Conservation (phyloP, 2,888 invertebrate genomes). For the Mythimna albipuncta region DNA sequence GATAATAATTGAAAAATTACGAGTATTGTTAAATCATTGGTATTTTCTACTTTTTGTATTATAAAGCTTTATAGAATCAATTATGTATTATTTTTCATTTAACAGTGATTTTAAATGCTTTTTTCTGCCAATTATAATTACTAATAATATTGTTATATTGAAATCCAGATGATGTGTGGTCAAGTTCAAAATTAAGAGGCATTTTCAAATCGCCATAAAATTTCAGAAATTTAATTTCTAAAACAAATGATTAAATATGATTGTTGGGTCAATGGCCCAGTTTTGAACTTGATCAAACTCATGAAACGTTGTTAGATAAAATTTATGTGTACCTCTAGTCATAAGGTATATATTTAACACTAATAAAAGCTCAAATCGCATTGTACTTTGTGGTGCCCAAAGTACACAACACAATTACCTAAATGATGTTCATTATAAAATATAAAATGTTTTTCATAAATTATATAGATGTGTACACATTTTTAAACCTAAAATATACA, state of each 20-base stretch:
- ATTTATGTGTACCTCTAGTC: constrained; percentile 64
- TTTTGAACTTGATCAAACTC: constrained; percentile 13
- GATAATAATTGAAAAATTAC: not conserved
- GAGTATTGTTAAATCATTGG: not conserved
- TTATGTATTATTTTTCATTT: constrained; percentile 12
- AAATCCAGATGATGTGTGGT: not conserved
- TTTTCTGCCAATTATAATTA: constrained; percentile 25
- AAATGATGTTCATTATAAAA: constrained; percentile 52
- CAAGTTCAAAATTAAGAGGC: constrained; percentile 7
- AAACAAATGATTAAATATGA: not conserved
- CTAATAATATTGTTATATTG: constrained; percentile 28
- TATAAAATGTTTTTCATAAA: constrained; percentile 33
- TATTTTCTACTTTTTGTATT: constrained; percentile 29
- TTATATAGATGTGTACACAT: constrained; percentile 46
- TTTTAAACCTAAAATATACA: constrained; percentile 40
- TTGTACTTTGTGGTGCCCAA: constrained; percentile 38
- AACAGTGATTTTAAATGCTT: constrained; percentile 23
- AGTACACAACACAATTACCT: constrained; percentile 44
- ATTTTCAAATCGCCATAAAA: not conserved
- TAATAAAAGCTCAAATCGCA: constrained; percentile 53
- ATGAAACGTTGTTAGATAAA: constrained; percentile 6
- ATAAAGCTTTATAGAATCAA: constrained; percentile 27
- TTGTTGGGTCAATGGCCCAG: not conserved
- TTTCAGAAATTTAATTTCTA: not conserved
- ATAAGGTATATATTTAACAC: constrained; percentile 62